Conservation (phyloP, 2,113 vertebrate genomes). For the Eleginops maclovinus region DNA sequence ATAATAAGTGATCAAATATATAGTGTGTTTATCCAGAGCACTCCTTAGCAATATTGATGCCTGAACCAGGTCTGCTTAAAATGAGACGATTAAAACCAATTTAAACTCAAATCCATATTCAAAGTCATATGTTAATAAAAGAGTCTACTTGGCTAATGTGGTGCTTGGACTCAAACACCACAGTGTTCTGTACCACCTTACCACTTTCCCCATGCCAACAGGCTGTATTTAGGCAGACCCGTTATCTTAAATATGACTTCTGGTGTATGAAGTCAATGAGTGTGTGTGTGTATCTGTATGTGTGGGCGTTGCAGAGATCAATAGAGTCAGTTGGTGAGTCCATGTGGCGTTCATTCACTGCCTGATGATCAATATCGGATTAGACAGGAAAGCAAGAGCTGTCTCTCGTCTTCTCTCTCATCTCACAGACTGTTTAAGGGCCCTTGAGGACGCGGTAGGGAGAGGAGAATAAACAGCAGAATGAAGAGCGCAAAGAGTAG, state of each 20-base stretch:
- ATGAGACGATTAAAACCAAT: no score
- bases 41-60: neutral
- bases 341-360: slow-evolving; percentile 60
- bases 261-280: no score
- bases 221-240: neutral
- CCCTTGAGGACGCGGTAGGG: neutral
- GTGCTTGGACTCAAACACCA: neutral
- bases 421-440: slow-evolving; percentile 27
- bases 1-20: neutral
- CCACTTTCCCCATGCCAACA: slow-evolving; percentile 15
- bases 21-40: neutral
- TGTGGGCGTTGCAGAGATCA: slow-evolving; percentile 52
- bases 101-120: no score
- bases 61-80: neutral
- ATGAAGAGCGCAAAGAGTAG: neutral
- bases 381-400: slow-evolving; percentile 43
- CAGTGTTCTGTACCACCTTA: slow-evolving; percentile 25
- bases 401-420: slow-evolving; percentile 17
- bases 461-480: neutral
- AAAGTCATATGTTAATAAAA: no score
- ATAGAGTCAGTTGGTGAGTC: slow-evolving; percentile 55
- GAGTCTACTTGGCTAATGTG: slow-evolving; percentile 10
- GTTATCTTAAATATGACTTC: slow-evolving; percentile 15
- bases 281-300: slow-evolving; percentile 7
- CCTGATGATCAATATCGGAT: slow-evolving; percentile 73